phyloP scores from a whole-genome alignment of 2,888 invertebrate species.

The Sinodicranocentrus sp. region DNA sequence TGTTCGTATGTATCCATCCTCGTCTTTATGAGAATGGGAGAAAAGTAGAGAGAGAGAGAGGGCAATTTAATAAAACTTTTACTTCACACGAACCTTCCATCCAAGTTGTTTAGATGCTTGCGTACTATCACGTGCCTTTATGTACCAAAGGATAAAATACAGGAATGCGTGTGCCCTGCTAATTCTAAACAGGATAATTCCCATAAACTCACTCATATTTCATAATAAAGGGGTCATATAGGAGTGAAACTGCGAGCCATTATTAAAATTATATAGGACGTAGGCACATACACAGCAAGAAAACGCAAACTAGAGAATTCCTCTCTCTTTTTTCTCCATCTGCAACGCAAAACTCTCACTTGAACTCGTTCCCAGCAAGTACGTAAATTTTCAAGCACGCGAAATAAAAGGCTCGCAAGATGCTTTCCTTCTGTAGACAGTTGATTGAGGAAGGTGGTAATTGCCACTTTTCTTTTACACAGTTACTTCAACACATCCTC shows the following conservation, averaged over 20 bases:
- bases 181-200: slow-evolving; percentile 69
- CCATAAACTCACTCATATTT: slow-evolving; percentile 63
- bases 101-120: slow-evolving; percentile 40
- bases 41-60: slow-evolving; percentile 62
- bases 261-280: slow-evolving; percentile 61
- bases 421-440: slow-evolving; percentile 11
- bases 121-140: not conserved
- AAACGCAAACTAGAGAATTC: no score
- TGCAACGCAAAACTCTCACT: no score
- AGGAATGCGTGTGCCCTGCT: slow-evolving; percentile 31
- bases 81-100: slow-evolving; percentile 42
- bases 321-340: no score
- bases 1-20: slow-evolving; percentile 31
- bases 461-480: slow-evolving; percentile 52
- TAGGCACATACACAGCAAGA: not conserved
- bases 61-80: slow-evolving; percentile 69
- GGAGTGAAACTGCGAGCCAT: slow-evolving; percentile 55
- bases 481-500: slow-evolving; percentile 19
- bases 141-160: not conserved
- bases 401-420: no score
- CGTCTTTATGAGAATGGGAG: slow-evolving; percentile 63
- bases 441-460: slow-evolving; percentile 60
- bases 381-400: no score
- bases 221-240: slow-evolving; percentile 67
- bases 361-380: no score